These are phyloP conservation scores for Drosophila chauvacae DNA, from an alignment of 1,140 invertebrate genomes.

Conservation along the genomic window DNA sequence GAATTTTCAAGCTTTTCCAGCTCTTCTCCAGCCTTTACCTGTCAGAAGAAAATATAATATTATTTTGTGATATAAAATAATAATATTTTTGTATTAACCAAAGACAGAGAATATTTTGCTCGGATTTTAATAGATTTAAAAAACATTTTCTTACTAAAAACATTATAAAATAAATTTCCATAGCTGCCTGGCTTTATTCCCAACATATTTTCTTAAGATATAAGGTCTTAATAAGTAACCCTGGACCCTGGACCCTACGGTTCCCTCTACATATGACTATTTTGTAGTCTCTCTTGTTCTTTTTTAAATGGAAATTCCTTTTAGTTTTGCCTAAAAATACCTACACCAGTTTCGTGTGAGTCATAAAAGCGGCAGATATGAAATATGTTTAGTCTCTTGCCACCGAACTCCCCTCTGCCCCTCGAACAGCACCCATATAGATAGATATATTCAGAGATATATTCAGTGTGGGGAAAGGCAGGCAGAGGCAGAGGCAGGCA, in stretches of 20 bases:
- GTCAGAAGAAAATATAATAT: no score
- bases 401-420: background rate
- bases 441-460: background rate
- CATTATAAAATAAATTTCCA: background rate
- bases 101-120: background rate
- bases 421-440: constrained; percentile 6
- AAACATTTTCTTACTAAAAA: background rate
- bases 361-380: constrained; percentile 41
- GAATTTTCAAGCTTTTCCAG: background rate
- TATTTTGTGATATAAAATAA: background rate
- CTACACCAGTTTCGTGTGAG: constrained; percentile 22
- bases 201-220: background rate
- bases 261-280: background rate
- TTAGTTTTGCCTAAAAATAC: constrained; percentile 58
- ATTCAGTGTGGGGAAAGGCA: no score
- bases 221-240: background rate
- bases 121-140: background rate
- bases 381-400: constrained; percentile 47
- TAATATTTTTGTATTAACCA: background rate
- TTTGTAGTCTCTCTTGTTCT: background rate
- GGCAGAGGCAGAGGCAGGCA: constrained; percentile 8
- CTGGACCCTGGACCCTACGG: background rate
- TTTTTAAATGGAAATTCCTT: constrained; percentile 37
- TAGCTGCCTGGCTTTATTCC: background rate
- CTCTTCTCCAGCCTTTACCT: background rate